Evolutionary conservation across 2,113 vertebrate species (phyloP), one percentile per base, ranked within the genome.

Genomic region (Planiliza haematocheilus): DNA sequence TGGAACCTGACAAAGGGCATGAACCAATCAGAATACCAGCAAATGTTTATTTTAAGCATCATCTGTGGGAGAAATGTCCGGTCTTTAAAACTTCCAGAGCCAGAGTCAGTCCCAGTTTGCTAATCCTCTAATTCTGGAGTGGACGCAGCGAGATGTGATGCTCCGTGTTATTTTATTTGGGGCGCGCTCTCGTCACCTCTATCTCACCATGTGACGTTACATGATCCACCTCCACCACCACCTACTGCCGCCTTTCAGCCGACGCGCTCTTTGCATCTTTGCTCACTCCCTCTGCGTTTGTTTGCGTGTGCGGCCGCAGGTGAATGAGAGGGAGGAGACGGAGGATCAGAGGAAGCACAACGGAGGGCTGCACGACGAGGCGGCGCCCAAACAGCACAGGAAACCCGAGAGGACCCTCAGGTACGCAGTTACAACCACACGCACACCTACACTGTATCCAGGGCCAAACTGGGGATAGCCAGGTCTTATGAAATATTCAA

Each of bases 341-440:
- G 92, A 94, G 39, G 74, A 92, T 79, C 93, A 93, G 63, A 95
- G 96, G 85, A 90, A 95, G 12, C 96, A 96, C 85, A 99, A 99
- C 0, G 97, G 97, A 82, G 96, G 92, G 14, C 72, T 94, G 77
- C 91, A 93, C 13, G 96, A 97, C 58, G 88, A 94, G 41, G 79
- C 90, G 17, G 71, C 91, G 68, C 83, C 81, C 53, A 87, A 80
- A 65, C 97, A 96, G 81, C 95, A 96, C 67, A 96, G 95, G 91
- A 93, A 95, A 78, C 90, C 94, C 0, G 98, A 99, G 91, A 96
- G 96, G 85, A 93, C 90, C 75, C 93, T 91, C 88, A 96, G 97
- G 98, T 99, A 95, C 86, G 70, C 49, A 56, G 8, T 80, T 18
- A 52, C 8, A 59, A 17, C 49, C 20, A 68, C 20, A 68, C 82